These are phyloP conservation scores for Chelonus formosanus DNA, from an alignment of 2,888 invertebrate species.

Conservation along the genomic window DNA sequence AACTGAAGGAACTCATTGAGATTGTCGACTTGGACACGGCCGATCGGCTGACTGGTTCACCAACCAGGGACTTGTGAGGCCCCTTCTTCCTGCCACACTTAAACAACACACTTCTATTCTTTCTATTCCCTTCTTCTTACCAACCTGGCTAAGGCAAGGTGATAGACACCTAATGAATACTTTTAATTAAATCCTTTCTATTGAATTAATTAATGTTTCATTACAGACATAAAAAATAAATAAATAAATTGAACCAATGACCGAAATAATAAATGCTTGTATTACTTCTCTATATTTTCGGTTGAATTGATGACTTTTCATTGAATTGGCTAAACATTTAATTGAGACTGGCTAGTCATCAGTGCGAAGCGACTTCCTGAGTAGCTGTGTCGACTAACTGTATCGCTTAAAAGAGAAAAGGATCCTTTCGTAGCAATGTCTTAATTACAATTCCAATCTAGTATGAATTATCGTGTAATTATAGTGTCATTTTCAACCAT, in stretches of 20 bases:
- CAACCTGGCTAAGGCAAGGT: too few species aligned
- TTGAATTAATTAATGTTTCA: too few species aligned
- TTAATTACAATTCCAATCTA: conserved; percentile 17
- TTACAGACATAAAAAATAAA: too few species aligned
- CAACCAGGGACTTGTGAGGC: conserved; percentile 15
- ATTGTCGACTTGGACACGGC: conserved; percentile 17
- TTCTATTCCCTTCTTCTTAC: not conserved
- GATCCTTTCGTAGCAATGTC: conserved; percentile 13
- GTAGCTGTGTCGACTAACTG: conserved; percentile 51
- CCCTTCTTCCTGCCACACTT: conserved; percentile 1
- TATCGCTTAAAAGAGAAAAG: conserved; percentile 41
- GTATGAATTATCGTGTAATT: conserved; percentile 8
- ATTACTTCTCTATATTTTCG: not conserved
- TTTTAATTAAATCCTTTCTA: too few species aligned
- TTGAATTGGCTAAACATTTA: conserved; percentile 10
- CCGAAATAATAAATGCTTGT: not conserved
- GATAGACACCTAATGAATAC: too few species aligned
- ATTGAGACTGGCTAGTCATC: conserved; percentile 20
- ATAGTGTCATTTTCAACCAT: conserved; percentile 2
- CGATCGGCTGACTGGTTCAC: conserved; percentile 27
- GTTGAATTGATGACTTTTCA: too few species aligned
- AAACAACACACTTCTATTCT: not conserved
- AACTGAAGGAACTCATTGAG: conserved; percentile 24
- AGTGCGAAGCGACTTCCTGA: conserved; percentile 29
- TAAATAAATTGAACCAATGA: too few species aligned